Percentiles rank a stretch among this genome's conserved stretches.
Evolutionary conservation across 2,113 vertebrate genomes (phyloP).

Genomic region (Coptodon rendalli): DNA sequence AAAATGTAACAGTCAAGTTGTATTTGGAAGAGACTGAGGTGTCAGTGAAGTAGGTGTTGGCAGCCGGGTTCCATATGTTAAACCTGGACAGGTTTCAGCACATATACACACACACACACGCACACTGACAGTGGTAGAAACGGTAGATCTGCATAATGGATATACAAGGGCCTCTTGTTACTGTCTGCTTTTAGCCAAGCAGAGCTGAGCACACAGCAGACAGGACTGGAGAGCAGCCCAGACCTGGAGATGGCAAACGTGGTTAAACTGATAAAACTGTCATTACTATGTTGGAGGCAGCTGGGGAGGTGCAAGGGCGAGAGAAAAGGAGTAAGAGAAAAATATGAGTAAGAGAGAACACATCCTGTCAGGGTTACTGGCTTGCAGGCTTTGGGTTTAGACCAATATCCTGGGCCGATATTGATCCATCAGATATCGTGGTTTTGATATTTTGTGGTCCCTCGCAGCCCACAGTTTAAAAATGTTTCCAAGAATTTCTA

Average conservation of each 20-base stretch:
- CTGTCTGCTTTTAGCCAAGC: slow-evolving; percentile 33
- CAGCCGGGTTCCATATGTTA: slow-evolving; percentile 44
- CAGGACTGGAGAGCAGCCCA: slow-evolving; percentile 50
- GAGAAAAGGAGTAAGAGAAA: neutral
- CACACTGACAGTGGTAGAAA: neutral
- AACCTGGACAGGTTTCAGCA: slow-evolving; percentile 41
- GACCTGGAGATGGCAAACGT: slow-evolving; percentile 52
- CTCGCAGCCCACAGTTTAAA: neutral
- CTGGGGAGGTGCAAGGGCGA: slow-evolving; percentile 22
- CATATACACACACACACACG: neutral
- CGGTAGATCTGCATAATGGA: slow-evolving; percentile 22
- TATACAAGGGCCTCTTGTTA: slow-evolving; percentile 45
- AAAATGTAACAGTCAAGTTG: slow-evolving; percentile 11
- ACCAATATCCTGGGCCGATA: slow-evolving; percentile 1
- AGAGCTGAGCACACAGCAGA: slow-evolving; percentile 32
- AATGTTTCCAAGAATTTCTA: neutral
- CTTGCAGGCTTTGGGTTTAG: neutral
- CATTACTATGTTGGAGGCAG: slow-evolving; percentile 49
- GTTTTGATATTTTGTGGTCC: neutral
- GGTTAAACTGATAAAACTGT: slow-evolving; percentile 68
- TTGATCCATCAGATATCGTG: neutral
- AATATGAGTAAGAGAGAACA: slow-evolving; percentile 20
- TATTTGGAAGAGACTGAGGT: slow-evolving; percentile 16
- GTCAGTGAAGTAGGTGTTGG: slow-evolving; percentile 40
- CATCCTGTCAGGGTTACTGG: slow-evolving; percentile 26